Conservation (phyloP, 2,113 vertebrate genomes). For the Dendrocopos noguchii region DNA sequence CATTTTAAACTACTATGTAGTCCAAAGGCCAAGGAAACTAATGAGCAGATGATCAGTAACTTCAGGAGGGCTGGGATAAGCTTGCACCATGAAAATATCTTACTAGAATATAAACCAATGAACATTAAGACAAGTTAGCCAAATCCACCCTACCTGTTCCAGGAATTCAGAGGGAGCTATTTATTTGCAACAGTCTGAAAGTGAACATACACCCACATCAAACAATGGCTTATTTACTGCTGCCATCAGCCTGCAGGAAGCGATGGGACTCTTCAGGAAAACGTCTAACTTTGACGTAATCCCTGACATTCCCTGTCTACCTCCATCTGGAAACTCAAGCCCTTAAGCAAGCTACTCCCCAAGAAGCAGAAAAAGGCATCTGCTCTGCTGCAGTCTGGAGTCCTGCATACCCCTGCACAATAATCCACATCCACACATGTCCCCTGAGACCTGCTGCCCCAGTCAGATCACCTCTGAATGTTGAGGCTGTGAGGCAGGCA, state of each 20-base stretch:
- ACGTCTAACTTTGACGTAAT: not conserved
- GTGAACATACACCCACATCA: not conserved
- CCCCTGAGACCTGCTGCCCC: not conserved
- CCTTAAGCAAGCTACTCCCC: not conserved
- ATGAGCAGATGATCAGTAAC: not conserved
- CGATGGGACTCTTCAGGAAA: not conserved
- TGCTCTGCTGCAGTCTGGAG: not conserved
- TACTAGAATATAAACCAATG: not conserved
- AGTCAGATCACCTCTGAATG: not conserved
- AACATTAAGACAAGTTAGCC: not conserved
- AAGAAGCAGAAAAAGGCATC: not conserved
- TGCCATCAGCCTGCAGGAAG: not conserved
- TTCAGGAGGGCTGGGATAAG: not conserved
- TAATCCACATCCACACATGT: not conserved
- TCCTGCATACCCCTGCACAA: not conserved
- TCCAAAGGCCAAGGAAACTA: not conserved
- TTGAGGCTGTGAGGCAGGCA: not conserved
- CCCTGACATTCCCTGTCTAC: not conserved
- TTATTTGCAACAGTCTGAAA: not conserved
- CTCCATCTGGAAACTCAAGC: slow-evolving; percentile 3
- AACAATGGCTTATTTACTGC: not conserved
- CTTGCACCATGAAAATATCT: not conserved
- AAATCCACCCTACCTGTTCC: not conserved
- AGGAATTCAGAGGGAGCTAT: not conserved
- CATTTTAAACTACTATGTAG: not conserved